These are phyloP conservation scores for Bufo gargarizans DNA, from an alignment of 2,113 vertebrate genomes.

Conservation along the genomic window DNA sequence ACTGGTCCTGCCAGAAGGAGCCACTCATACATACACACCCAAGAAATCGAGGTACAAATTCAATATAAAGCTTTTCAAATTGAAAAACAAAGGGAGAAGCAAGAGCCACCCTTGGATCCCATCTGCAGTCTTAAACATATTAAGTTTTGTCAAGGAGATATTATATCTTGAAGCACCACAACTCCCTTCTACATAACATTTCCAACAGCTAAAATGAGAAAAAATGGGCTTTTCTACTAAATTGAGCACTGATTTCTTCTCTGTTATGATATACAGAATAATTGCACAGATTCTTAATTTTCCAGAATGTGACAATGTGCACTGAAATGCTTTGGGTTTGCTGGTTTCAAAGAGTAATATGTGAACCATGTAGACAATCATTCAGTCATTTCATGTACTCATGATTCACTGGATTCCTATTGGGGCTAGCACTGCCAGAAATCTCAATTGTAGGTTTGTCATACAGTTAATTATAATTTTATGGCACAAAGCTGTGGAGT, in stretches of 20 bases:
- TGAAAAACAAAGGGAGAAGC: conserved; percentile 16
- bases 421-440: background rate
- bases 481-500: background rate
- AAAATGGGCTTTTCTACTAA: background rate
- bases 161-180: background rate
- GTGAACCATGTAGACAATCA: background rate
- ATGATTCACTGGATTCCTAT: conserved; percentile 24
- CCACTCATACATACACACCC: conserved; percentile 41
- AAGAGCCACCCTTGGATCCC: background rate
- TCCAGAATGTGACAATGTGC: background rate
- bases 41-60: conserved; percentile 1
- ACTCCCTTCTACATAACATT: background rate
- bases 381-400: background rate
- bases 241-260: background rate
- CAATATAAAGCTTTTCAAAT: conserved; percentile 30
- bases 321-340: background rate
- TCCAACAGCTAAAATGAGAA: background rate
- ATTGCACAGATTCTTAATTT: background rate
- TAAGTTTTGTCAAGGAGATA: background rate
- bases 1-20: background rate
- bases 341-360: background rate
- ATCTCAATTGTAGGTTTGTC: conserved; percentile 1
- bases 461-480: background rate
- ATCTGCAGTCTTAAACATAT: conserved; percentile 4
- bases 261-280: background rate